Percentiles rank a stretch among this genome's conserved stretches.
Conservation (phyloP, 2,888 invertebrate species). For the Callyntrura sp. region DNA sequence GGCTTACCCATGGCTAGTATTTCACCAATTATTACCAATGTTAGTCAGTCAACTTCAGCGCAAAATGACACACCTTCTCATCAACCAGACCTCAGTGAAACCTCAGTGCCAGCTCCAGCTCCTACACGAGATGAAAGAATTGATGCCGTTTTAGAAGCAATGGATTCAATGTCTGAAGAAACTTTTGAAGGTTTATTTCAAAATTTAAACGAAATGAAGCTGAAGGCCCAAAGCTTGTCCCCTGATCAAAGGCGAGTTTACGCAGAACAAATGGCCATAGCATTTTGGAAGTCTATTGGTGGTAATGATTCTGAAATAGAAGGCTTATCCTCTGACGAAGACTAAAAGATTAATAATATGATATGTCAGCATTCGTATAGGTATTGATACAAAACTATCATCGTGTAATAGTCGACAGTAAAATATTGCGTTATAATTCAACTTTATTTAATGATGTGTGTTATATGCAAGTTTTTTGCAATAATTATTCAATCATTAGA, state of each 20-base stretch:
- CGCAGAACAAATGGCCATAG: conserved; percentile 90
- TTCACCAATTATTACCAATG: conserved; percentile 57
- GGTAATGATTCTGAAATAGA: conserved; percentile 89
- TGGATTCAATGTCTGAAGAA: conserved; percentile 82
- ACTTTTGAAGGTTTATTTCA: conserved; percentile 87
- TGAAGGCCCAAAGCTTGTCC: conserved; percentile 88
- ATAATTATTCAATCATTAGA: neutral
- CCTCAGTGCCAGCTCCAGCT: conserved; percentile 1
- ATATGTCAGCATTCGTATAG: neutral
- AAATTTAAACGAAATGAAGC: conserved; percentile 89
- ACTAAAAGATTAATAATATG: conserved; percentile 59
- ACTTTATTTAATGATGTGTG: conserved; percentile 25
- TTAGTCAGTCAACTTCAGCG: conserved; percentile 32
- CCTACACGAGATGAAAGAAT: conserved; percentile 67
- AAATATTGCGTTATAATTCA: conserved; percentile 27
- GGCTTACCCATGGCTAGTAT: conserved; percentile 69
- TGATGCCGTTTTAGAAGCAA: conserved; percentile 81
- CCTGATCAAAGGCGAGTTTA: conserved; percentile 89
- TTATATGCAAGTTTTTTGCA: neutral
- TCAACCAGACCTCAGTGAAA: neutral
- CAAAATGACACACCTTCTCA: conserved; percentile 29
- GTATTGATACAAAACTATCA: conserved; percentile 1
- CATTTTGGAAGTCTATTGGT: conserved; percentile 91
- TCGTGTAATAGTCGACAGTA: neutral
- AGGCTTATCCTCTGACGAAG: conserved; percentile 84